A percentile compares a stretch with the other conserved stretches of the same genome.
Conservation (phyloP, 1,140 invertebrate species). For the Trichonephila clavata region DNA sequence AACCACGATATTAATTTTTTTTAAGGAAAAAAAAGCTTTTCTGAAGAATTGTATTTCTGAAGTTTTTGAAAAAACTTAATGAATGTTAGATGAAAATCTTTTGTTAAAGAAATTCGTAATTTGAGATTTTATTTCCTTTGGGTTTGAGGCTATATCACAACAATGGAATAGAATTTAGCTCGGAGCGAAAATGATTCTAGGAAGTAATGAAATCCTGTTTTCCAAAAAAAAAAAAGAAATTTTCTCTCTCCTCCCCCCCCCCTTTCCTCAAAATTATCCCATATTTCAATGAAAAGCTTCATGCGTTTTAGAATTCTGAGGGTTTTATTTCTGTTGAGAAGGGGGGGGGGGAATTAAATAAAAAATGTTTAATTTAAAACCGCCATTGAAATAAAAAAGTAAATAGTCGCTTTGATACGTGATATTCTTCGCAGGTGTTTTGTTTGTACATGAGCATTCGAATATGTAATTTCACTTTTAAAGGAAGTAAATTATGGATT, state of each 20-base stretch:
- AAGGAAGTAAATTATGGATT: neutral
- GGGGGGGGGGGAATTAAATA: neutral
- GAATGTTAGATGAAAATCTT: neutral
- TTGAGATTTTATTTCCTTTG: neutral
- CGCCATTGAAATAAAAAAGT: neutral
- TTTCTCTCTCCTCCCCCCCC: neutral
- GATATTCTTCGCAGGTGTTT: conserved; percentile 20
- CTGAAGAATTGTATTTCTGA: neutral
- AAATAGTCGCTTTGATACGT: neutral
- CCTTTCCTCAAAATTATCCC: neutral
- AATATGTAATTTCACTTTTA: neutral
- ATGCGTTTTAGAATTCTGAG: neutral
- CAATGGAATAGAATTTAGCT: neutral
- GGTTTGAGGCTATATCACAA: neutral
- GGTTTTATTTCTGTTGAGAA: neutral
- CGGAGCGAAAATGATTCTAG: neutral
- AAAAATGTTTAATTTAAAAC: neutral
- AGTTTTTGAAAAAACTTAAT: neutral
- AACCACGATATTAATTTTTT: neutral
- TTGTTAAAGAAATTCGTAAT: conserved; percentile 13
- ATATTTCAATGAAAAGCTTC: neutral
- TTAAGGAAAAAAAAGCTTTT: too few relatives aligned
- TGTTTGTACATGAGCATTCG: neutral
- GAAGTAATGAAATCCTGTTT: neutral
- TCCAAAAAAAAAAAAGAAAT: neutral